Base-by-base conservation (phyloP, 2,888 invertebrate genomes). In the Tromatobia lineatoria region DNA sequence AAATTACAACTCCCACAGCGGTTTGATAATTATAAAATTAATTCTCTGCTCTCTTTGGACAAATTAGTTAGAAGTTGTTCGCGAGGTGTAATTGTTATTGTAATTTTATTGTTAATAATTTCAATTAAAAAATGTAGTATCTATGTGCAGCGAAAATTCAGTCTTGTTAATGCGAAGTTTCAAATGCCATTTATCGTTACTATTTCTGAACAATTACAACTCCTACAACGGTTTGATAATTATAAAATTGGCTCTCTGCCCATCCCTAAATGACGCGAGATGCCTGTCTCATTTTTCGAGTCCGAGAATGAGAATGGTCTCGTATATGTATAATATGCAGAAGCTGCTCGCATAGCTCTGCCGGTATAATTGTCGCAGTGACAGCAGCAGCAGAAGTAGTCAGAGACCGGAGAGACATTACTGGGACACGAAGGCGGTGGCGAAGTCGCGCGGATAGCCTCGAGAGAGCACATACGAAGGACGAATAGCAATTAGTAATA, bases 401-500 rank as follows among this genome's bases (percentile, higher is more conserved):
- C 11, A 50, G 74, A 38, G 38, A 38, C 61, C 77, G 29, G 59
- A 77, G 71, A 77, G 74, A 74, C 67, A 66, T 69, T 64, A 78
- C 71, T 50, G 61, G 64, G 42, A 82, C 50, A 67, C 81, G 84
- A 84, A 84, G 74, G 70, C 78, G 78, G 78, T 75, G 75, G 57
- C 78, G 70, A 81, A 70, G 78, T 75, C 70, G 74, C 81, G 81
- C 80, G 42, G 42, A 64, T 64, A 52, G 76, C 75, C 82, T 70
- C 77, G 61, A 74, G 79, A 79, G 87, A 88, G 88, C 88, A 87
- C 85, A 87, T 70, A 84, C 91, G 90, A 91, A 90, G 90, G 89
- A 88, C 91, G 87, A 88, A 86, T 85, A 85, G 89, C 90, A 91
- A 91, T 91, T 91, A 91, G 91, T 90, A 90, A 90, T 90, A 90